Conservation (phyloP, 1,140 invertebrate species). For the Magallana angulata region DNA sequence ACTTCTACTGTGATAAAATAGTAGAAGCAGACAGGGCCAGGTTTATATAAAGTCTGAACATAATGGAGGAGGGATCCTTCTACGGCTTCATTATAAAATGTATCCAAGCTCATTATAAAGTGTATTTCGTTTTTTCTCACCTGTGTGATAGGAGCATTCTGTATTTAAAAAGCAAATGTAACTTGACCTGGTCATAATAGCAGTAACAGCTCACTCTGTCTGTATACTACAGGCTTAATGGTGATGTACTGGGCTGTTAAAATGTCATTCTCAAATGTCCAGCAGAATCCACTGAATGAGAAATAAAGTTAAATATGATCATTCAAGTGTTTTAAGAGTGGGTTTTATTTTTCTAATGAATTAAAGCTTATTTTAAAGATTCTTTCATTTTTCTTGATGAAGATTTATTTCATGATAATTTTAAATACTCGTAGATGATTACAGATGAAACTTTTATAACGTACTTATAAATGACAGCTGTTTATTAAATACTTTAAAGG, state of each 20-base stretch:
- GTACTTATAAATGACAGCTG: no score
- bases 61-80: no score
- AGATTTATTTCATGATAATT: no score
- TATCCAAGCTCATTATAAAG: background rate
- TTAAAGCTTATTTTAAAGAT: background rate
- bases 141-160: background rate
- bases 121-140: background rate
- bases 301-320: background rate
- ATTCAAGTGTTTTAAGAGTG: background rate
- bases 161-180: background rate
- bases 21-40: background rate
- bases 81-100: no score
- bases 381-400: background rate
- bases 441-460: no score
- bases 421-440: no score
- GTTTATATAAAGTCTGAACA: no score
- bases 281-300: background rate
- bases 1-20: background rate
- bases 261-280: conserved; percentile 5
- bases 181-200: background rate
- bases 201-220: background rate
- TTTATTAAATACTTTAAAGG: no score
- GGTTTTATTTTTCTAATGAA: background rate
- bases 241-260: conserved; percentile 3
- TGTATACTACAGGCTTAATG: background rate